Conservation (phyloP, 2,888 invertebrate species). For the Leucoptera coffeella region DNA sequence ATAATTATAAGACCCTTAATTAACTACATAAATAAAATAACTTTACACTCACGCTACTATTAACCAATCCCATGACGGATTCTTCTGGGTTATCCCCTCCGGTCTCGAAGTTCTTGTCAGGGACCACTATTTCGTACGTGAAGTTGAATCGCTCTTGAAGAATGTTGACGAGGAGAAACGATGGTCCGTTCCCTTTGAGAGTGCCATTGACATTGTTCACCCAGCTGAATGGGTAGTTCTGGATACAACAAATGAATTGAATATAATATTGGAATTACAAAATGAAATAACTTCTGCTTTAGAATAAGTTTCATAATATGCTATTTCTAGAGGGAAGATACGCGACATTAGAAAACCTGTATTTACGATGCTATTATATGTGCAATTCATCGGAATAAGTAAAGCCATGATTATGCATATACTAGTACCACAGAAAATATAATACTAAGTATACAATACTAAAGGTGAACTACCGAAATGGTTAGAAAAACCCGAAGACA, state of each 20-base stretch:
- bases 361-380: background rate
- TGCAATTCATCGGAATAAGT: too few species aligned
- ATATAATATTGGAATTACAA: too few species aligned
- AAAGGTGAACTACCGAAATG: too few species aligned
- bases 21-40: too few species aligned
- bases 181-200: constrained; percentile 59
- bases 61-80: constrained; percentile 61
- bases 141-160: constrained; percentile 66
- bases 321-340: background rate
- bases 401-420: too few species aligned
- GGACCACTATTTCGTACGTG: constrained; percentile 62
- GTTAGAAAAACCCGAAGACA: too few species aligned
- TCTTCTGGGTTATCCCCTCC: constrained; percentile 40
- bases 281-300: too few species aligned
- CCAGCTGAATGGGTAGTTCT: constrained; percentile 62
- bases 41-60: constrained; percentile 51
- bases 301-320: background rate
- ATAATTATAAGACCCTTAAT: too few species aligned
- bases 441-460: too few species aligned
- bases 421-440: too few species aligned
- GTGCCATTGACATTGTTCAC: constrained; percentile 45
- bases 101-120: constrained; percentile 54
- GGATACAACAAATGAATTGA: constrained; percentile 12
- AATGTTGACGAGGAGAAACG: constrained; percentile 65
- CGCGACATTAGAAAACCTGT: background rate